Evolutionary conservation across 2,888 invertebrate species (phyloP).

Genomic region (Parnassius apollo): DNA sequence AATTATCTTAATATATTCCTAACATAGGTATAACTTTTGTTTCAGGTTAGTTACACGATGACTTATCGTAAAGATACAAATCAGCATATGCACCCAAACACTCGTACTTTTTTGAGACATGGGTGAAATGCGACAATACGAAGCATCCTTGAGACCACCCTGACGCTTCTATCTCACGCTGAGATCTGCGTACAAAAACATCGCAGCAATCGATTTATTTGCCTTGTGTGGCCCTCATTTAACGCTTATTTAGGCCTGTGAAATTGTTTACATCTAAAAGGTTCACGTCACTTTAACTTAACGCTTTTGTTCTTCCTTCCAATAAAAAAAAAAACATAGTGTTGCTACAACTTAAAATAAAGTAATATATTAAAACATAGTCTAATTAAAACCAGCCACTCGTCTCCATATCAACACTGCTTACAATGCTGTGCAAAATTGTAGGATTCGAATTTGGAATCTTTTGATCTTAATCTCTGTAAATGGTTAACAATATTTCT

Average conservation of each 20-base stretch:
- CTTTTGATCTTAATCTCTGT: no score
- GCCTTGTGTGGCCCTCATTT: slow-evolving; percentile 72
- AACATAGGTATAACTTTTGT: no score
- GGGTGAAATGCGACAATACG: slow-evolving; percentile 34
- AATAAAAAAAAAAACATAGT: neutral
- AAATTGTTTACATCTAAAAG: slow-evolving; percentile 38
- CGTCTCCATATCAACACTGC: no score
- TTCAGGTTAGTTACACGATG: neutral
- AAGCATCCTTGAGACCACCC: slow-evolving; percentile 61
- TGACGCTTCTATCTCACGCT: slow-evolving; percentile 52
- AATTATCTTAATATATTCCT: no score
- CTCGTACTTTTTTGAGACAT: slow-evolving; percentile 17
- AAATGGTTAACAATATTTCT: no score
- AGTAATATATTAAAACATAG: no score
- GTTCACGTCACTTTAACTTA: slow-evolving; percentile 15
- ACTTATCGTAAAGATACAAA: slow-evolving; percentile 28
- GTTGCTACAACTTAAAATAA: no score
- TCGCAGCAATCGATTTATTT: slow-evolving; percentile 64
- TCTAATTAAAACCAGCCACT: no score
- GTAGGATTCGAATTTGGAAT: no score
- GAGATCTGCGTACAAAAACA: slow-evolving; percentile 66
- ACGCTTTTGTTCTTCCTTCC: slow-evolving; percentile 9
- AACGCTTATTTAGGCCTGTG: slow-evolving; percentile 53
- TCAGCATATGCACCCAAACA: slow-evolving; percentile 18
- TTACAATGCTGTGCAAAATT: no score